These are phyloP conservation scores for Ictalurus punctatus DNA, from an alignment of 2,113 vertebrate genomes.

Conservation along the genomic window DNA sequence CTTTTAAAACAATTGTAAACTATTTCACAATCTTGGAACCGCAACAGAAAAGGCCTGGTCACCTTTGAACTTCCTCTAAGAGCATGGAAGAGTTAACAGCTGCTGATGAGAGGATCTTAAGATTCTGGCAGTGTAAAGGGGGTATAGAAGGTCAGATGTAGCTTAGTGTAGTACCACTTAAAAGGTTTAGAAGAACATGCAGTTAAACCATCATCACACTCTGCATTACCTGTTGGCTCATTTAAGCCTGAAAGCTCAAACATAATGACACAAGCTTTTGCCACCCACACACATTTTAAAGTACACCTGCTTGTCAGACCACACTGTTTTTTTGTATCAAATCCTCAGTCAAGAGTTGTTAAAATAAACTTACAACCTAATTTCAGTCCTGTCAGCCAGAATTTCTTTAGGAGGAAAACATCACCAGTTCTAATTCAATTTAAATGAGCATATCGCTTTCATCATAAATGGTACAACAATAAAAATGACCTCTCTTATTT, in stretches of 20 bases:
- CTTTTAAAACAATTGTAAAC: not conserved
- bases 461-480: not conserved
- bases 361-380: conserved; percentile 6
- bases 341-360: not conserved
- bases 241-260: not conserved
- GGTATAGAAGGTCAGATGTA: not conserved
- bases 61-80: not conserved
- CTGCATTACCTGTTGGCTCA: not conserved
- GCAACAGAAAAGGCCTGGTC: not conserved
- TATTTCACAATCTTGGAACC: not conserved
- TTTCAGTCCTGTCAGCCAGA: not conserved
- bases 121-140: not conserved
- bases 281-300: not conserved
- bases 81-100: not conserved
- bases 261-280: not conserved
- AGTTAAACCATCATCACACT: not conserved
- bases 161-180: not conserved
- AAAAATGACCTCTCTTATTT: conserved; percentile 4
- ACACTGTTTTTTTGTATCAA: not conserved
- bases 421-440: conserved; percentile 26
- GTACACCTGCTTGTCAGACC: not conserved
- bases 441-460: not conserved
- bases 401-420: conserved; percentile 8
- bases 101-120: not conserved
- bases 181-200: not conserved